Evolutionary conservation across 2,113 vertebrate species (phyloP).

Genomic region (Opisthocomus hoazin): DNA sequence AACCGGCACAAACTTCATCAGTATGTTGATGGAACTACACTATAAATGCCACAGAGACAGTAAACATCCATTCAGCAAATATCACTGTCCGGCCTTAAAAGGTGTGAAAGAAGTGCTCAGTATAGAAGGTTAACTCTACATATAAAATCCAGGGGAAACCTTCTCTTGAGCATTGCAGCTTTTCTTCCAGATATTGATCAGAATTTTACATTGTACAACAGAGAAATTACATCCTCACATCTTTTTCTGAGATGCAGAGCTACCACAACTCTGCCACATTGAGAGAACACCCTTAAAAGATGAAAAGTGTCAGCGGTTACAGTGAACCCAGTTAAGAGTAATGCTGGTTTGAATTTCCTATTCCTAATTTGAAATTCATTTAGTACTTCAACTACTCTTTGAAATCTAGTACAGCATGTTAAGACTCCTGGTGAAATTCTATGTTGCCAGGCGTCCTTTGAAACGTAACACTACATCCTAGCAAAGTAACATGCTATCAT

Average conservation of each 20-base stretch:
- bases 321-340: neutral
- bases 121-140: neutral
- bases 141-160: neutral
- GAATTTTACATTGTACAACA: neutral
- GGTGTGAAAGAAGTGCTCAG: neutral
- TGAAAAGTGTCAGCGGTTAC: neutral
- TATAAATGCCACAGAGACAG: neutral
- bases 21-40: neutral
- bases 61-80: neutral
- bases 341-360: conserved; percentile 30
- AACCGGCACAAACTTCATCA: neutral
- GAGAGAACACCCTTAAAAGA: neutral
- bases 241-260: neutral
- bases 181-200: neutral
- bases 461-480: conserved; percentile 31
- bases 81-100: neutral
- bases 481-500: conserved; percentile 1
- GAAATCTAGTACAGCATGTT: conserved; percentile 35
- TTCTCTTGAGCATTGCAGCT: neutral
- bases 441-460: conserved; percentile 36
- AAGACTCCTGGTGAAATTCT: neutral
- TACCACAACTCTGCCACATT: neutral
- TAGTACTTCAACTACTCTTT: conserved; percentile 16
- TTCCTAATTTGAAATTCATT: conserved; percentile 49
- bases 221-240: neutral